Conservation (phyloP, 2,113 vertebrate species). For the Sula dactylatra region DNA sequence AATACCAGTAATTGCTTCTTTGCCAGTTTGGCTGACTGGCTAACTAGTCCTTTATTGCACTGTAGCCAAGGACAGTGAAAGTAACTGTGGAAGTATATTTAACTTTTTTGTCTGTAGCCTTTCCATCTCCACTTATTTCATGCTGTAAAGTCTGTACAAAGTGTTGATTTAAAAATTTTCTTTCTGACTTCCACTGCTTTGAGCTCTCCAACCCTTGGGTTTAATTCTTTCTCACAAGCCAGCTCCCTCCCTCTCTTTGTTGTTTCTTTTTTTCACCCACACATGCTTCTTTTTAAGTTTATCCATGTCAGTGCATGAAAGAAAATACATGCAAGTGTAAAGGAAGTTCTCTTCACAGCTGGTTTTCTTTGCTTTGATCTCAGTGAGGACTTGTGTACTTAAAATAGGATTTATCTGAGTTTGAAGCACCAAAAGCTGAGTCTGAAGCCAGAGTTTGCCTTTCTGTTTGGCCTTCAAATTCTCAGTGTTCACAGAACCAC, state of each 20-base stretch:
- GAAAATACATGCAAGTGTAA: not conserved
- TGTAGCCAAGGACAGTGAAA: not conserved
- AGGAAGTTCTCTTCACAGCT: not conserved
- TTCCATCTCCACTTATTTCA: not conserved
- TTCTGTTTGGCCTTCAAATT: not conserved
- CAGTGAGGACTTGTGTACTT: not conserved
- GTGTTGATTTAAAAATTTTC: not conserved
- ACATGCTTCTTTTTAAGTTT: not conserved
- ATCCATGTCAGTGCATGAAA: not conserved
- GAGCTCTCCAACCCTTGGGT: not conserved
- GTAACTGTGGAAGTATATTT: not conserved
- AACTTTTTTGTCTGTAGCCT: not conserved
- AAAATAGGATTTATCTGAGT: not conserved
- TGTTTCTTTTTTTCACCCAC: not conserved
- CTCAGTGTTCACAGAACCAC: not conserved
- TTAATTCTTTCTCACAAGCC: not conserved
- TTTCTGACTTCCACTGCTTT: not conserved
- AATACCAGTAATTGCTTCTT: not conserved
- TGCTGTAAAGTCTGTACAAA: not conserved
- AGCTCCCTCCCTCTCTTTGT: not conserved
- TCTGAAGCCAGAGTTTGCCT: not conserved
- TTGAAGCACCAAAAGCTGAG: not conserved
- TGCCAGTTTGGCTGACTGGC: not conserved
- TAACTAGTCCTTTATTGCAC: not conserved
- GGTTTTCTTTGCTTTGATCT: not conserved